phyloP scores from a whole-genome alignment of 2,797 vertebrate species.

The Phoebastria nigripes region DNA sequence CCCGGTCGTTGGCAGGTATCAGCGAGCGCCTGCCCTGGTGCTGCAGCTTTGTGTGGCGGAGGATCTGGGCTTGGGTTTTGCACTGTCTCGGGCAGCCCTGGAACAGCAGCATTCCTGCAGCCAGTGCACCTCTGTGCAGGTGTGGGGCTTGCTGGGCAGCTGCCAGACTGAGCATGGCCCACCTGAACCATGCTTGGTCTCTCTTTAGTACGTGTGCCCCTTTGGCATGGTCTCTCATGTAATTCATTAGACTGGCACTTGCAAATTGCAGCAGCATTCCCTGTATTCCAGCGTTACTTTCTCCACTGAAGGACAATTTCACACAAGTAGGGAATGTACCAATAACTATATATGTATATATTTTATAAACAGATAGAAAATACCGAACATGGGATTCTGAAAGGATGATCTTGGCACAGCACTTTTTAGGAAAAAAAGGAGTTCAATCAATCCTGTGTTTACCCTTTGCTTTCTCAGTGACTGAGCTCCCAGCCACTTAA shows the following conservation, averaged over 20 bases:
- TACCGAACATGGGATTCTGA: neutral
- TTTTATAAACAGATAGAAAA: neutral
- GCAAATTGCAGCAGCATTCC: neutral
- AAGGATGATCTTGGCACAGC: neutral
- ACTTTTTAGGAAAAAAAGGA: neutral
- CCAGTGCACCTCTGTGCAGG: accelerated
- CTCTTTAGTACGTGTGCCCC: neutral
- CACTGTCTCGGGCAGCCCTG: accelerated
- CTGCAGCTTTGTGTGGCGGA: neutral
- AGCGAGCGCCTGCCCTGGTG: accelerated
- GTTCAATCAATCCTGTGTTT: neutral
- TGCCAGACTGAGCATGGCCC: neutral
- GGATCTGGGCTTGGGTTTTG: neutral
- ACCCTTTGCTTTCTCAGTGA: neutral
- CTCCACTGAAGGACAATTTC: neutral
- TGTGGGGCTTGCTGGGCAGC: neutral
- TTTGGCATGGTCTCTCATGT: neutral
- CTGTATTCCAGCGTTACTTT: neutral
- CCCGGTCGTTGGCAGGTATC: accelerated
- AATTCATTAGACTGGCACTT: neutral
- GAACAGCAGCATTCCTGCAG: neutral
- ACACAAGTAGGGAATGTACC: neutral
- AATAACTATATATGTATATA: neutral
- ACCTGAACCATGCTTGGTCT: neutral
- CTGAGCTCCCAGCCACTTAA: neutral